Evolutionary conservation across 1,140 invertebrate genomes (phyloP).

Genomic region (Bombus balteatus): DNA sequence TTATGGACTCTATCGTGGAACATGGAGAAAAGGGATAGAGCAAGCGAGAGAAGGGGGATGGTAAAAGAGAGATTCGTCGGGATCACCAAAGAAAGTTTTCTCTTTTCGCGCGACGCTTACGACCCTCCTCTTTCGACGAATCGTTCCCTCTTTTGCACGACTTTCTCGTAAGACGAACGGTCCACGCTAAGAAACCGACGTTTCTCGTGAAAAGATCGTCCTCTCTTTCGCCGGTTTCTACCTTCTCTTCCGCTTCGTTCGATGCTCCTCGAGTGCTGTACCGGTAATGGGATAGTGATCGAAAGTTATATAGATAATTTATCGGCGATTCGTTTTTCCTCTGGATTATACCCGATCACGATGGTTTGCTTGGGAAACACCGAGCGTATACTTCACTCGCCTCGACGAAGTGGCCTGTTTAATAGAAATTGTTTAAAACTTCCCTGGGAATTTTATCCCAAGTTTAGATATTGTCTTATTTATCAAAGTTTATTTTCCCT

Average conservation of each 20-base stretch:
- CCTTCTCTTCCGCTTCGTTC: not conserved
- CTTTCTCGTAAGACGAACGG: constrained; percentile 57
- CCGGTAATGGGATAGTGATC: constrained; percentile 39
- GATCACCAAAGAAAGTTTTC: constrained; percentile 64
- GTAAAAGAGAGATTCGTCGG: constrained; percentile 43
- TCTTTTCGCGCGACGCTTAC: constrained; percentile 58
- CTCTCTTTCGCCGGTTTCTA: not conserved
- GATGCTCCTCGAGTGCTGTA: not conserved
- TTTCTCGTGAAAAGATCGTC: constrained; percentile 41
- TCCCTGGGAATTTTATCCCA: not conserved
- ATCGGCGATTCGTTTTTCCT: constrained; percentile 10
- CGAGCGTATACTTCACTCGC: not conserved
- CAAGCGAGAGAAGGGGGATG: not conserved
- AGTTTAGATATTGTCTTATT: not conserved
- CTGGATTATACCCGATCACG: constrained; percentile 11
- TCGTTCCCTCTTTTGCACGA: constrained; percentile 20
- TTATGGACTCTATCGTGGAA: constrained; percentile 63
- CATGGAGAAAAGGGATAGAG: constrained; percentile 10
- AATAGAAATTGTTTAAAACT: constrained; percentile 23
- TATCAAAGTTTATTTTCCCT: not conserved
- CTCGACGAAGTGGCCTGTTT: not conserved
- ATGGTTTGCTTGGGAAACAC: constrained; percentile 9
- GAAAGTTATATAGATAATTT: constrained; percentile 36
- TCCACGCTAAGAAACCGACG: constrained; percentile 44
- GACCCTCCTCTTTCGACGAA: constrained; percentile 52